Evolutionary conservation across 1,140 invertebrate genomes (phyloP), one percentile per base, ranked within the genome.

Genomic region (Brachionus calyciflorus): DNA sequence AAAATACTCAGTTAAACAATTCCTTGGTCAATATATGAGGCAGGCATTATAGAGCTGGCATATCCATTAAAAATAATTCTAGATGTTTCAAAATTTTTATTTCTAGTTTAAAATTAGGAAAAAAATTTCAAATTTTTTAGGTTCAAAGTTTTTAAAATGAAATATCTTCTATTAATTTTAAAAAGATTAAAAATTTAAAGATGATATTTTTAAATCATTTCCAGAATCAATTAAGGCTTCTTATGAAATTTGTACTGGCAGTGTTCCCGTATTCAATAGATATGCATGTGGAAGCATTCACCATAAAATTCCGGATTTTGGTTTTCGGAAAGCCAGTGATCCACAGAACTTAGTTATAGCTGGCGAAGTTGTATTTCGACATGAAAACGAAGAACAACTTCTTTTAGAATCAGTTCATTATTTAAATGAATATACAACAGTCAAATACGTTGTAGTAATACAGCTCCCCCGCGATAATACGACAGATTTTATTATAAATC

Each of bases 251-350:
- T 28, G 24, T 28, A 3, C 28, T 14, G n/a, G 10, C 17, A 28
- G 28, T 9, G 51, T 55, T 1, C 51, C 51, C n/a, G 26, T 55
- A 28, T 55, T 28, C 10, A 55, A 55, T 28, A 55, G 33, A 55
- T 55, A 55, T 28, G 51, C 51, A 28, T 55, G 51, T 55, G 51
- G 51, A 55, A 28, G 51, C 51, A 55, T 55, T 14, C 51, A 55
- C 4, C 33, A 14, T 2, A 55, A 55, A 55, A 30, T 30, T 55
- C 51, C 51, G 3, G 51, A 55, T 55, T 55, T 55, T 28, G 33
- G 33, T n/a, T 55, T 55, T 55, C 33, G 28, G 12, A 55, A 55
- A 26, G 51, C 12, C 28, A 24, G 33, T 30, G 21, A 55, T 28
- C 12, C 7, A 26, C 4, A 55, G 33, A 28, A 55, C 33, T 28